A percentile compares a stretch with the other conserved stretches of the same genome.
These are phyloP conservation scores for Teleiodes luculella DNA, from an alignment of 2,888 invertebrate genomes.

Conservation along the genomic window DNA sequence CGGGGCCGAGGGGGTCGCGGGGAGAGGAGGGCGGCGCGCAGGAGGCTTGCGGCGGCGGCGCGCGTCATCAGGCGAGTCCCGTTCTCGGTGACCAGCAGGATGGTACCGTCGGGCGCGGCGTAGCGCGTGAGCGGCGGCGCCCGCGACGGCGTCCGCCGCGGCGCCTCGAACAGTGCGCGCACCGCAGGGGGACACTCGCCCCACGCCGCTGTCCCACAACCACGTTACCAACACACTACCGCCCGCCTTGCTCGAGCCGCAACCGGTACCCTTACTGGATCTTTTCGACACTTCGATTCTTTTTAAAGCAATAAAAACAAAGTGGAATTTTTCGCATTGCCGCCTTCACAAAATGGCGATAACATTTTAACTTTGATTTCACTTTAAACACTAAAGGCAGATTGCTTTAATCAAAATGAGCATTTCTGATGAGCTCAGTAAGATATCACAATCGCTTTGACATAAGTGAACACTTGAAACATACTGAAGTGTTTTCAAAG, in stretches of 20 bases:
- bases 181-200: constrained; percentile 74
- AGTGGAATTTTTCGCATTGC: no score
- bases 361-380: no score
- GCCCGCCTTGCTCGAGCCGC: constrained; percentile 27
- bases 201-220: constrained; percentile 75
- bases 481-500: neutral
- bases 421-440: neutral
- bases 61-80: constrained; percentile 79
- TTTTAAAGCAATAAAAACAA: no score
- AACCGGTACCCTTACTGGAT: constrained; percentile 16
- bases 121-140: constrained; percentile 79
- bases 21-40: constrained; percentile 76
- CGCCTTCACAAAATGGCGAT: no score
- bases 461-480: neutral
- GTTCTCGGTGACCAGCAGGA: constrained; percentile 81
- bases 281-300: neutral
- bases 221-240: constrained; percentile 68
- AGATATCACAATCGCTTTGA: neutral
- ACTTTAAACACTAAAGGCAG: no score
- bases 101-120: constrained; percentile 80
- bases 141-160: constrained; percentile 61
- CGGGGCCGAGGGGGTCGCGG: constrained; percentile 74
- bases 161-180: constrained; percentile 75
- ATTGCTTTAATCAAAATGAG: no score
- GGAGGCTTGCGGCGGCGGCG: constrained; percentile 74